Evolutionary conservation across 2,888 invertebrate species (phyloP), one percentile per base, ranked within the genome.

Genomic region (Thereva nobilitata): DNA sequence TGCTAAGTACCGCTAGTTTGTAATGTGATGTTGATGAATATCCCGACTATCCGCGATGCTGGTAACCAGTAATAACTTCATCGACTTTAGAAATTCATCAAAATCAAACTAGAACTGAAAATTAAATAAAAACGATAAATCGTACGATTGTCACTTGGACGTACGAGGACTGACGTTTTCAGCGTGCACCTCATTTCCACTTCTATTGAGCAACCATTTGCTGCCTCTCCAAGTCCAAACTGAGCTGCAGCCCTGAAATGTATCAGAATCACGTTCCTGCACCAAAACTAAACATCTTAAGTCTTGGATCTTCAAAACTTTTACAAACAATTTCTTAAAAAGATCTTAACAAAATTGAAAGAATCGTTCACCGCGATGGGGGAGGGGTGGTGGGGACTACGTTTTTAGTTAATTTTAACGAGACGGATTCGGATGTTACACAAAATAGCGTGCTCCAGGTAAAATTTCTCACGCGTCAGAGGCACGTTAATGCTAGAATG

Each of bases 381-480:
- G 40, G n/a, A 2, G n/a, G 7, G n/a, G n/a, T n/a, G n/a, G n/a
- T n/a, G n/a, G 10, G 38, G 38, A 40, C 4, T 3, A 37, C 37
- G n/a, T 53, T 49, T 53, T 38, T 7, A 3, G 38, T 38, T 38
- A 38, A n/a, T 53, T 23, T 38, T 53, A 53, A 53, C 38, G 53
- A 53, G 50, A 12, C 8, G 23, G 23, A 23, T 23, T n/a, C 53
- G 53, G 53, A 53, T 53, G 53, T 53, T 53, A 38, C 53, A 53
- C 38, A 53, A 53, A 53, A 53, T 53, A 53, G n/a, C 53, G 53
- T 53, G 53, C 38, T 53, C 53, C 53, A 53, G 23, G 53, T 53
- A 53, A 53, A 53, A 53, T 53, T 53, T 53, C 53, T 53, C 53
- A 53, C 53, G 53, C 40, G 53, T 53, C 53, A 38, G 23, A 23